Evolutionary conservation across 2,888 invertebrate species (phyloP), one percentile per base, ranked within the genome.

Genomic region (Apantesis nais): DNA sequence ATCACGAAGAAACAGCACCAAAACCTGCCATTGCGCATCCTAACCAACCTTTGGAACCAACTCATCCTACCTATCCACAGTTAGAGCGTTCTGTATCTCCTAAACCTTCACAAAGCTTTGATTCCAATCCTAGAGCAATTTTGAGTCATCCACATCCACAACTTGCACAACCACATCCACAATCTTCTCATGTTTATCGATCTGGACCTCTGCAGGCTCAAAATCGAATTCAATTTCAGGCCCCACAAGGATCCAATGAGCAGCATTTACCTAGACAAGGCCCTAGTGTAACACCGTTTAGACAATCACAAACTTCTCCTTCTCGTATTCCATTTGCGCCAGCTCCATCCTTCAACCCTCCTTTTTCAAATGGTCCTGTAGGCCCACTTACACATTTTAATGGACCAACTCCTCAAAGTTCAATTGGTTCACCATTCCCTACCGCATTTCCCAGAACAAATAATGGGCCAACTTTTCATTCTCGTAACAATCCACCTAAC

Each of bases 1-100:
- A 90, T 48, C 93, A 89, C 75, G 96, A 96, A 83, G 97, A 97
- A 89, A 97, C 97, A 68, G 96, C 96, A 41, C 96, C 97, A 25
- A 95, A 96, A 74, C 96, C 96, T 41, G 96, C 96, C 7, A 95
- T 97, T 55, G 96, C 96, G 67, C 89, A 90, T 72, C 95, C 95
- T 1, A 95, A 93, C 74, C 86, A 93, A 78, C 88, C 87, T 65
- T 88, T 91, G 22, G 83, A 83, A 62, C 78, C 78, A 69, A 87
- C 69, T n/a, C 72, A 67, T 39, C 77, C 77, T 37, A 78, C 74
- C 62, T 89, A 89, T 74, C 85, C 88, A 31, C 84, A 88, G 31
- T 79, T 86, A 66, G 91, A 92, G 74, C 86, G 92, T 44, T 91
- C 92, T 12, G 90, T 84, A 2, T 85, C 92, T 44, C 85, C 90